Conservation (phyloP, 1,140 invertebrate species). For the Condylostylus longicornis region DNA sequence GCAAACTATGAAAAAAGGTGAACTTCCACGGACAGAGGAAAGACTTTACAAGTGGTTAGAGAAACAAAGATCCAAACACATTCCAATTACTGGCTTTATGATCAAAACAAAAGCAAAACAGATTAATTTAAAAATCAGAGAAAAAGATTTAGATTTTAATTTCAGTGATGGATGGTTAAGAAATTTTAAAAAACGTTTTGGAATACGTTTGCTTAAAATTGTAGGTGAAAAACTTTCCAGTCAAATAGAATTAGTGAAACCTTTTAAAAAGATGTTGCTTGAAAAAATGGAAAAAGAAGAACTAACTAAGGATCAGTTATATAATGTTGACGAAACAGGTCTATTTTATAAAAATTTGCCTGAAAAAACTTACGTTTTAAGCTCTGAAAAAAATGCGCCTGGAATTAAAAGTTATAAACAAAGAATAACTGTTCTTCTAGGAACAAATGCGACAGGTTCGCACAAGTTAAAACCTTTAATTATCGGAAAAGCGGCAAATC, state of each 20-base stretch:
- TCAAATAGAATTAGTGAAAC: constrained; percentile 12
- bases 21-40: no score
- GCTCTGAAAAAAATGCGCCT: constrained; percentile 15
- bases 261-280: constrained; percentile 10
- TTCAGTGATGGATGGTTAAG: constrained; percentile 29
- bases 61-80: no score
- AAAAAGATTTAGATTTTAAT: constrained; percentile 11
- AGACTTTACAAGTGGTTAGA: no score
- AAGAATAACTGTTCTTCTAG: constrained; percentile 11
- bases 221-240: constrained; percentile 23
- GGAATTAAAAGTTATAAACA: constrained; percentile 20
- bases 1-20: no score
- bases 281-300: constrained; percentile 14
- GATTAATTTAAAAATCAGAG: background rate
- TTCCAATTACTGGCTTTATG: no score
- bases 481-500: constrained; percentile 22
- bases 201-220: constrained; percentile 22
- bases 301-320: constrained; percentile 21
- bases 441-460: constrained; percentile 16
- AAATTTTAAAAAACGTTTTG: constrained; percentile 24
- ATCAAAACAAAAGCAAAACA: no score
- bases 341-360: constrained; percentile 28
- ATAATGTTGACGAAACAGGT: constrained; percentile 32
- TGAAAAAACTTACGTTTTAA: constrained; percentile 18
- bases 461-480: constrained; percentile 19